Percentiles rank a stretch among this genome's conserved stretches.
Evolutionary conservation across 2,113 vertebrate species (phyloP).

Genomic region (Vimba vimba): DNA sequence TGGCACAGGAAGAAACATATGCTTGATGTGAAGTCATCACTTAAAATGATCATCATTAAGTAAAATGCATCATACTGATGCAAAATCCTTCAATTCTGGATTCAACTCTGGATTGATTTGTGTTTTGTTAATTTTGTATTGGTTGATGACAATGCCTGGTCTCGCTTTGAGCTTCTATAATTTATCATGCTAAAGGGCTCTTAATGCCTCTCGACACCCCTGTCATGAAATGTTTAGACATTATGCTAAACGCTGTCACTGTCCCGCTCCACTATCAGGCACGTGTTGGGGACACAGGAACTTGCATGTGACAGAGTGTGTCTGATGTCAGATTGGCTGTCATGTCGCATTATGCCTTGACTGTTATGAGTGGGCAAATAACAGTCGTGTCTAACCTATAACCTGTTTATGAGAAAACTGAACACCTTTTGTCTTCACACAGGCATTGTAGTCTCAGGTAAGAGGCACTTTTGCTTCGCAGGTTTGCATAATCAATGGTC

Average conservation of each 20-base stretch:
- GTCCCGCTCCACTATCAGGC: conserved; percentile 4
- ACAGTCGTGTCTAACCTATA: background rate
- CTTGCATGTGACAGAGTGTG: conserved; percentile 44
- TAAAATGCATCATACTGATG: background rate
- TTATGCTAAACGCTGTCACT: conserved; percentile 56
- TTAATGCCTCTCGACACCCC: conserved; percentile 53
- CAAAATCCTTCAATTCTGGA: background rate
- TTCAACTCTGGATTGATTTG: background rate
- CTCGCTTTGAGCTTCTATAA: conserved; percentile 26
- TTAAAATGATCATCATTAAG: background rate
- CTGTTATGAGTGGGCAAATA: conserved; percentile 12
- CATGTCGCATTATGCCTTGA: conserved; percentile 34
- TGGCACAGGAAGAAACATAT: background rate
- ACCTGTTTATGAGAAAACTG: background rate
- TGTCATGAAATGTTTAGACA: conserved; percentile 58
- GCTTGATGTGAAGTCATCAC: background rate
- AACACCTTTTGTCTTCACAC: background rate
- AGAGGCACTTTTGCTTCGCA: background rate
- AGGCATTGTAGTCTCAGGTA: background rate
- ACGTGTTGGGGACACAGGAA: conserved; percentile 32
- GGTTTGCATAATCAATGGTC: background rate
- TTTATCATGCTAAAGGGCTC: conserved; percentile 48
- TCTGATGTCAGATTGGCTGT: conserved; percentile 42
- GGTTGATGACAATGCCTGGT: conserved; percentile 10
- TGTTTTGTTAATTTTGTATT: conserved; percentile 34